Percentiles rank a stretch among this genome's conserved stretches.
phyloP scores from a whole-genome alignment of 2,797 vertebrate species.

The Rhinogobio ventralis region DNA sequence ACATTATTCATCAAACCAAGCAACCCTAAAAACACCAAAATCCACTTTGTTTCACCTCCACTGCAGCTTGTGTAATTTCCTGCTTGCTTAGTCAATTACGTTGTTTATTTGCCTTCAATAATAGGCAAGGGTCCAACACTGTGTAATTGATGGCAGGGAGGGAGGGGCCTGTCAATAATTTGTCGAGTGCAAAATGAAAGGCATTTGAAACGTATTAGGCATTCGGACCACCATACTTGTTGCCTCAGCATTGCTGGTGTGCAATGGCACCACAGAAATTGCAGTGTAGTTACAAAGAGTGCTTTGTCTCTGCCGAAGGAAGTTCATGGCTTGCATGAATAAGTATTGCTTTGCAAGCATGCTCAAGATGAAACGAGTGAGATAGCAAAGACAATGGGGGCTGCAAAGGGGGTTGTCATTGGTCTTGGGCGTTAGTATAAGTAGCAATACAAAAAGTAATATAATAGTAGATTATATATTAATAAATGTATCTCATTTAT shows the following conservation, averaged over 20 bases:
- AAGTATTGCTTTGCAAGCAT: constrained; percentile 57
- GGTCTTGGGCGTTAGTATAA: not conserved
- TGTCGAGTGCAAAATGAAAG: constrained; percentile 53
- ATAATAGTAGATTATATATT: not conserved
- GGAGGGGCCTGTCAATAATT: constrained; percentile 38
- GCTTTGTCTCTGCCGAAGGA: constrained; percentile 60
- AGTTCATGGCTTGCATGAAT: constrained; percentile 62
- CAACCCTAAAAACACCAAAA: constrained; percentile 22
- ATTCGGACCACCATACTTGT: constrained; percentile 50
- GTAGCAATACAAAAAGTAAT: not conserved
- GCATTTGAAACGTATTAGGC: constrained; percentile 51
- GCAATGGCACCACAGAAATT: constrained; percentile 59
- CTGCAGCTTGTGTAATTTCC: constrained; percentile 55
- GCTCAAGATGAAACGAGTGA: constrained; percentile 56
- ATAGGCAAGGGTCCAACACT: constrained; percentile 45
- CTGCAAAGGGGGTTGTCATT: constrained; percentile 28
- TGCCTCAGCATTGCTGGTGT: constrained; percentile 50
- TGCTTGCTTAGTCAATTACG: constrained; percentile 57
- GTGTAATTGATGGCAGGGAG: constrained; percentile 33
- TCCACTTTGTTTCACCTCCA: constrained; percentile 33
- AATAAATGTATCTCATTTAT: not conserved
- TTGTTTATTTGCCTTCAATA: constrained; percentile 61
- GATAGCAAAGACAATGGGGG: constrained; percentile 55
- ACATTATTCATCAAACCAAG: constrained; percentile 41
- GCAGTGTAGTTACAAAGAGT: constrained; percentile 62